Base-by-base conservation (phyloP, 2,797 vertebrate genomes). In the Sebastiscus albofasciatus region DNA sequence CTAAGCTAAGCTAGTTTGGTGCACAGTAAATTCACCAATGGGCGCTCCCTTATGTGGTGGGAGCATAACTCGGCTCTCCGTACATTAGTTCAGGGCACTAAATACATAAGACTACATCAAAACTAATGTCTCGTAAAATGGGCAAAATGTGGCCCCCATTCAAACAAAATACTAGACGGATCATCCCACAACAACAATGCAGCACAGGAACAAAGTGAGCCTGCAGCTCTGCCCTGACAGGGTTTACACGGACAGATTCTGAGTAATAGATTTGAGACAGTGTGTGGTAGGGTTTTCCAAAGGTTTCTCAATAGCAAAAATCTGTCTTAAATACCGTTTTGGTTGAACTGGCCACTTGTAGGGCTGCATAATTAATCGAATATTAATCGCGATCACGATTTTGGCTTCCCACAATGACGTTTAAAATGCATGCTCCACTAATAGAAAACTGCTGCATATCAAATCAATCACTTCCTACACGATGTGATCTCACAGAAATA, bases 101-200 rank as follows among this genome's bases (percentile, higher is more conserved):
- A 64, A 69, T 36, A 39, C 20, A 55, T 18, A 58, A 61, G 29
- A 59, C 24, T 64, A 33, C 71, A 67, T 77, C 64, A 67, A 73
- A 81, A 69, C 39, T 33, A 70, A 59, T 49, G 68, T 59, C 39
- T 77, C 62, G 13, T 66, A 20, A 75, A 87, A 72, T 36, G 18
- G 18, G 64, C 27, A 55, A 77, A 67, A 78, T 13, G 2, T 14
- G 13, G 31, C 13, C 20, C 39, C 29, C 1, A 14, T 74, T 79
- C 62, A 69, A 62, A 58, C 8, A 66, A 52, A 18, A 31, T 39
- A 46, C 9, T 55, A 49, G 33, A 64, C 2, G 3, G 36, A 75
- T 62, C 77, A 54, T 64, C 49, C 66, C 6, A 27, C 22, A 11
- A 34, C 22, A 74, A 52, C 10, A 76, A 60, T 12, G 8, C 16